A percentile compares a stretch with the other conserved stretches of the same genome.
These are phyloP conservation scores for Dastarcus helophoroides DNA, from an alignment of 2,888 invertebrate genomes.

Conservation along the genomic window DNA sequence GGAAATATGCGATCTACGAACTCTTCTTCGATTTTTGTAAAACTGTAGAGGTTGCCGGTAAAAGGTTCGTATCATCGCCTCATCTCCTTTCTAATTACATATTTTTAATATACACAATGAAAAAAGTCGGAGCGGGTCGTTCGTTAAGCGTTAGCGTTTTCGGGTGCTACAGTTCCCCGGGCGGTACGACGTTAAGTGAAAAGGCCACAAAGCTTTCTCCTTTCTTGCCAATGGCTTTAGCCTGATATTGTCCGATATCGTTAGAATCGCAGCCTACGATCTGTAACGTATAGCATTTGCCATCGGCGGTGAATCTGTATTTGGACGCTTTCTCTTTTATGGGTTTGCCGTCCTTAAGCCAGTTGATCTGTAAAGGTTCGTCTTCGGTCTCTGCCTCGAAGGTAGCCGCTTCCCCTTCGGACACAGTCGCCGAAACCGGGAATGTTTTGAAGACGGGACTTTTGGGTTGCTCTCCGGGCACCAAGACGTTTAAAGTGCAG, in stretches of 20 bases:
- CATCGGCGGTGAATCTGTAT: conserved; percentile 74
- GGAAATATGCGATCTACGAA: conserved; percentile 14
- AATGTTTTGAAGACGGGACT: conserved; percentile 79
- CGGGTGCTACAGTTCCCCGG: conserved; percentile 39
- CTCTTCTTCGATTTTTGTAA: conserved; percentile 10
- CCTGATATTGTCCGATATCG: conserved; percentile 82
- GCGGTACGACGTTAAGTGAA: conserved; percentile 66
- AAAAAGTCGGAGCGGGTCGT: conserved; percentile 33
- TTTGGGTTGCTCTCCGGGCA: conserved; percentile 75
- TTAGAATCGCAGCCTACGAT: conserved; percentile 61
- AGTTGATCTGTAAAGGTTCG: conserved; percentile 58
- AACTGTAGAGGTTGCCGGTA: conserved; percentile 12
- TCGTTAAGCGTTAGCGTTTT: conserved; percentile 24
- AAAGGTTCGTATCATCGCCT: conserved; percentile 16
- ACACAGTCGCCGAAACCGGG: conserved; percentile 77
- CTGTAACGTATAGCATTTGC: conserved; percentile 66
- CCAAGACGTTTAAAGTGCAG: conserved; percentile 75
- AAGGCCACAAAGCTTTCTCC: conserved; percentile 76
- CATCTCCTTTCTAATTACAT: conserved; percentile 14
- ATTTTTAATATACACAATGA: conserved; percentile 3
- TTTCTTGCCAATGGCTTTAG: conserved; percentile 75
- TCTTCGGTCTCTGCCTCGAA: conserved; percentile 73
- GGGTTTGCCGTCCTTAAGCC: conserved; percentile 88
- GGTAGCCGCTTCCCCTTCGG: conserved; percentile 65
- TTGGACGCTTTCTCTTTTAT: conserved; percentile 69